Base-by-base conservation (phyloP, 2,797 vertebrate species). In the Sebastes trivittatus region DNA sequence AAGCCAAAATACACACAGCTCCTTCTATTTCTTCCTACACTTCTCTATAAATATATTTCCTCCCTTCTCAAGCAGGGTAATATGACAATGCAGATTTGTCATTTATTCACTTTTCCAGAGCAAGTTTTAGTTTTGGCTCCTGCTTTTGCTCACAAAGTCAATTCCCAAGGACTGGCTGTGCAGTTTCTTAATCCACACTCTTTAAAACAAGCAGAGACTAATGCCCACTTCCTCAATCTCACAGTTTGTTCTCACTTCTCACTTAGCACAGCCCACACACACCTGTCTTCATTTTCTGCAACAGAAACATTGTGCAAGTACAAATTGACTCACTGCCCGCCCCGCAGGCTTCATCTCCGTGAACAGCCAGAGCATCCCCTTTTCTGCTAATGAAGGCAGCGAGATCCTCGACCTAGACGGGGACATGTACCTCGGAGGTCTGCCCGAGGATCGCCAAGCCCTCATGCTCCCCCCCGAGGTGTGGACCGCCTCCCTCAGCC, bases 321-420 rank as follows among this genome's bases (percentile, higher is more conserved):
- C 42, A 80, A 71, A 78, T 74, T 88, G 87, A 88, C 84, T 87
- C 82, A 79, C 70, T 60, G 69, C 52, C 63, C 68, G 64, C 72
- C 84, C 87, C 8, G 27, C 93, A 97, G 96, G 96, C 73, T 97
- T 97, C 72, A 97, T 98, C 91, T 98, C 97, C 0, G 97, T 98
- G 55, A 98, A 98, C 90, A 96, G 97, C 93, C 96, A 97, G 85
- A 97, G 96, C 93, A 89, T 96, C 2, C 97, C 97, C 0, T 98
- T 98, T 90, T 91, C 97, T 52, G 96, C 97, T 59, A 97, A 97
- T 0, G 98, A 98, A 68, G 98, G 98, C 86, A 97, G 97, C 0
- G 98, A 99, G 95, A 94, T 98, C 86, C 94, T 98, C 38, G 98
- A 98, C 93, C 94, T 99, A 77, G 97, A 98, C 49, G 96, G 97